A percentile compares a stretch with the other conserved stretches of the same genome.
Evolutionary conservation across 2,113 vertebrate genomes (phyloP).

Genomic region (Thalassarche chlororhynchos): DNA sequence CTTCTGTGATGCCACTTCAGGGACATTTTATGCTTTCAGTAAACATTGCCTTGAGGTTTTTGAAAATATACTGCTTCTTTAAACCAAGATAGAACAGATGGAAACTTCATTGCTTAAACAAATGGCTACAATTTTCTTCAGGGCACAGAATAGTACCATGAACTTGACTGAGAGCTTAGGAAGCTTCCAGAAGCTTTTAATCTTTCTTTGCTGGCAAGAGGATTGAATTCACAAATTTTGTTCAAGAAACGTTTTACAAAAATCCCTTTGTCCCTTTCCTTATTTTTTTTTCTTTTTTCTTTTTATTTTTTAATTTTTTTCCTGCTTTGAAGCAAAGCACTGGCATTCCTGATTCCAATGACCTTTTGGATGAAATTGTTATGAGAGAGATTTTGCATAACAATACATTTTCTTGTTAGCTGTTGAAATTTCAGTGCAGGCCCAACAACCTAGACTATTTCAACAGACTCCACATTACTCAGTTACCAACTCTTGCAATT

Average conservation of each 20-base stretch:
- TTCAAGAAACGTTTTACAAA: background rate
- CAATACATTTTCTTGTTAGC: slow-evolving; percentile 8
- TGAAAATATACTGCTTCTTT: slow-evolving; percentile 50
- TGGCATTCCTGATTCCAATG: background rate
- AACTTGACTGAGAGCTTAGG: slow-evolving; percentile 15
- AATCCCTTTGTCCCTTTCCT: background rate
- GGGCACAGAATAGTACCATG: background rate
- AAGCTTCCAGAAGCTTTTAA: slow-evolving; percentile 28
- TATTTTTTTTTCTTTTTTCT: background rate
- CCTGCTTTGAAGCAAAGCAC: background rate
- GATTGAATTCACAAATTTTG: background rate
- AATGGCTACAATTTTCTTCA: slow-evolving; percentile 33
- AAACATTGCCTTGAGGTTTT: slow-evolving; percentile 47
- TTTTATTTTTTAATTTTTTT: background rate
- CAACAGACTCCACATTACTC: background rate
- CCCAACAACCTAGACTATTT: background rate
- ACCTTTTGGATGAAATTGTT: background rate
- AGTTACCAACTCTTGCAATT: background rate
- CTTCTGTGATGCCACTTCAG: slow-evolving; percentile 25
- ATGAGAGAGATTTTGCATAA: background rate
- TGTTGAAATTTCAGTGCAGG: background rate
- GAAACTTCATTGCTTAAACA: slow-evolving; percentile 54
- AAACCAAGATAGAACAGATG: slow-evolving; percentile 63
- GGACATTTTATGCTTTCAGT: slow-evolving; percentile 43
- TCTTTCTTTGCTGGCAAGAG: background rate